Evolutionary conservation across 2,888 invertebrate species (phyloP), one percentile per base, ranked within the genome.

Genomic region (Slavum lentiscoides): DNA sequence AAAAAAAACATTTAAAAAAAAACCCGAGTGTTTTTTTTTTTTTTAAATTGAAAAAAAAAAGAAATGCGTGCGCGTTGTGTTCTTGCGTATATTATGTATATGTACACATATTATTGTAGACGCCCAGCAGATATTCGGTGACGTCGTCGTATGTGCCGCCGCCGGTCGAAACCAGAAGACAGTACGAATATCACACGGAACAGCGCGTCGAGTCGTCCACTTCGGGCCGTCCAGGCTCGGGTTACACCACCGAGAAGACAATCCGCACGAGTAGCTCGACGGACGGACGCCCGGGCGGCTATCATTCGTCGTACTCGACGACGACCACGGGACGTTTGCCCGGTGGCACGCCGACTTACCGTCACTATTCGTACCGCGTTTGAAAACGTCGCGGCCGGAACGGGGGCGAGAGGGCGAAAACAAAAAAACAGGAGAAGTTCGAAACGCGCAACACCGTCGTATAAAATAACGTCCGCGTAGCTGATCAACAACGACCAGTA

Each of bases 361-460:
- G 94, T 86, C 93, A 94, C 88, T 94, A 91, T 89, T 93, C 94
- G 85, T 94, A 94, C 89, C 92, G 93, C 88, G 93, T 94, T 87
- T 95, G 92, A 90, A 49, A 66, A 37, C 17, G 74, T 30, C 9
- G 43, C 43, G 43, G 43, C 39, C 39, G 39, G 39, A 39, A 39
- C 4, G 43, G 1, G 58, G 13, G 49, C 13, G 49, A 0, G 11
- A 43, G 11, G 11, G 9, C 7, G 43, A 49, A 49, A 13, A 49
- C 4, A 13, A 49, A 49, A 49, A 9, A 9, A 9, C 49, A 8
- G 49, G 3, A 49, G 15, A 11, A 3, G 1, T 11, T 11, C 9
- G 13, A 49, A 49, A 49, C 49, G 49, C 49, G 13, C 3, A 11
- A 9, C 43, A 7, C 43, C 43, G 43, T 43, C 43, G 43, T 9